Evolutionary conservation across 2,797 vertebrate species (phyloP).

Genomic region (Macropodus opercularis): DNA sequence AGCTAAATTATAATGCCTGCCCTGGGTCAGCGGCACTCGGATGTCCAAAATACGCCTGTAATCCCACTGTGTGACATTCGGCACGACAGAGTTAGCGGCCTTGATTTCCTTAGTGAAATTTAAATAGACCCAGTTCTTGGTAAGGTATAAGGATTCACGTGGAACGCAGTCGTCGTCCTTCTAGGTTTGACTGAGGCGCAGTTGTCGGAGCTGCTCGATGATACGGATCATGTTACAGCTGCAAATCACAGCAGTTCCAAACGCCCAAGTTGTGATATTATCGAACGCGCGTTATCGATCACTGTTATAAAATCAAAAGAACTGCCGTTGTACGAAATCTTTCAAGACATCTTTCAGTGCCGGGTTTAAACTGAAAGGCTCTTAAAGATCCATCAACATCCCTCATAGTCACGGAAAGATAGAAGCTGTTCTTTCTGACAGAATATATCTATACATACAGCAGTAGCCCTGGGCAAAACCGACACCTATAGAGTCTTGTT

Average conservation of each 20-base stretch:
- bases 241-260: not conserved
- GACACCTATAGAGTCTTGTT: conserved; percentile 28
- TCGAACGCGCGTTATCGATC: conserved; percentile 1
- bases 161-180: conserved; percentile 42
- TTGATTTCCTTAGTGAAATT: conserved; percentile 66
- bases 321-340: too few species aligned
- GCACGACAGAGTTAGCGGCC: conserved; percentile 59
- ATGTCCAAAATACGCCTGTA: conserved; percentile 76
- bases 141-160: conserved; percentile 66
- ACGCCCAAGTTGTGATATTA: not conserved
- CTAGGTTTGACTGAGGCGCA: conserved; percentile 4
- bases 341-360: conserved; percentile 2
- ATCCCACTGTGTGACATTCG: conserved; percentile 77
- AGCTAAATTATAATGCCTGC: conserved; percentile 76
- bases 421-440: conserved; percentile 10
- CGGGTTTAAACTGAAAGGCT: conserved; percentile 5
- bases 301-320: too few species aligned
- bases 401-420: conserved; percentile 4
- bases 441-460: conserved; percentile 8
- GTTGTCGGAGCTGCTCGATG: not conserved
- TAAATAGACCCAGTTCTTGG: conserved; percentile 76
- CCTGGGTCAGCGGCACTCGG: conserved; percentile 65
- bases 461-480: conserved; percentile 12
- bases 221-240: not conserved
- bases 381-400: conserved; percentile 10